phyloP scores from a whole-genome alignment of 1,140 invertebrate genomes.

The Cyphomyrmex costatus region DNA sequence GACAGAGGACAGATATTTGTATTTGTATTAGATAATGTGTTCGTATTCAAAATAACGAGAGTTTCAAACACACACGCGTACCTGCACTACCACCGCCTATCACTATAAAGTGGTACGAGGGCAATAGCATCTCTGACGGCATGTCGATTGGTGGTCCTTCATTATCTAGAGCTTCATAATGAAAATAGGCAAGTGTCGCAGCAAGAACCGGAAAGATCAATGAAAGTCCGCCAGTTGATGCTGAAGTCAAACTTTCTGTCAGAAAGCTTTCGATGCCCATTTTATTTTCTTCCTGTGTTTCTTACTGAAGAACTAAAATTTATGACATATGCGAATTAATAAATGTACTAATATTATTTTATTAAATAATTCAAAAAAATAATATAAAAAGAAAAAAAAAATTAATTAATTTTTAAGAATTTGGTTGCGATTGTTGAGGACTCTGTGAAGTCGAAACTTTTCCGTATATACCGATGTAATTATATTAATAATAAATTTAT shows the following conservation, averaged over 20 bases:
- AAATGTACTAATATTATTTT: not conserved
- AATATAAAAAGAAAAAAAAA: too few relatives aligned
- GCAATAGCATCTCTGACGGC: conserved; percentile 88
- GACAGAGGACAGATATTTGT: not conserved
- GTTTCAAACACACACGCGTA: conserved; percentile 79
- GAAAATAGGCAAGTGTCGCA: conserved; percentile 93
- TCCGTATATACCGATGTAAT: too few relatives aligned
- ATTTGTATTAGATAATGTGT: not conserved
- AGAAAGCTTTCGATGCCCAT: conserved; percentile 84
- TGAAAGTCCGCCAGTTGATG: conserved; percentile 87
- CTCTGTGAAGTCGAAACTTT: too few relatives aligned
- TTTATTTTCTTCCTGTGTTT: not conserved
- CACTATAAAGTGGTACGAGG: conserved; percentile 94
- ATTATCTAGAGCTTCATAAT: conserved; percentile 92
- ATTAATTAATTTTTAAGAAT: too few relatives aligned
- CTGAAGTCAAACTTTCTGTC: conserved; percentile 82
- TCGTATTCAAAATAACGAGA: conserved; percentile 5
- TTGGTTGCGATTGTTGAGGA: too few relatives aligned
- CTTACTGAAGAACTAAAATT: conserved; percentile 1
- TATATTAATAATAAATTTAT: too few relatives aligned
- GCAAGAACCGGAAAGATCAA: conserved; percentile 93
- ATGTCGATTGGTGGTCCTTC: conserved; percentile 91
- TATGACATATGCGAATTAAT: not conserved
- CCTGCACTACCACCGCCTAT: conserved; percentile 98
- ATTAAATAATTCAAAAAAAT: too few relatives aligned